Evolutionary conservation across 2,888 invertebrate species (phyloP).

Genomic region (Yponomeuta evonymella): DNA sequence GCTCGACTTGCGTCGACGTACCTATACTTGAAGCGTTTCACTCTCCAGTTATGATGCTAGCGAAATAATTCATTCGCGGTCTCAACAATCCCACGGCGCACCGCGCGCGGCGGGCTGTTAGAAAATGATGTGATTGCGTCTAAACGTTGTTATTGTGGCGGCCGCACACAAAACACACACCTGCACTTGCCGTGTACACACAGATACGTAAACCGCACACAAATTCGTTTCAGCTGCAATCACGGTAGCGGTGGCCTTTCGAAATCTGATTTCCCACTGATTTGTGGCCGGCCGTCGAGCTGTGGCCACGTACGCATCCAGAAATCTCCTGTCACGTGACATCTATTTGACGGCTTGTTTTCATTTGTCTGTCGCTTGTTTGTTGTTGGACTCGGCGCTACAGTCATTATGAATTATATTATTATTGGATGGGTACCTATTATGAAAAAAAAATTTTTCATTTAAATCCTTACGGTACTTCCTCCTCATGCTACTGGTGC

Average conservation of each 20-base stretch:
- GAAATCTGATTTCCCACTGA: constrained; percentile 70
- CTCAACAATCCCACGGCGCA: neutral
- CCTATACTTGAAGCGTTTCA: no score
- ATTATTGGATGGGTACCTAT: no score
- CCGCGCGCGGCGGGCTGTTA: neutral
- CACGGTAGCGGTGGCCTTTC: constrained; percentile 51
- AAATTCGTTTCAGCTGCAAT: constrained; percentile 53
- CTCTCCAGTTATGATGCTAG: no score
- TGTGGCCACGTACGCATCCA: constrained; percentile 13
- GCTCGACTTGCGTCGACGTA: no score
- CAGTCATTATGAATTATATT: no score
- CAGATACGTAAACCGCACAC: neutral
- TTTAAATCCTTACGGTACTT: no score
- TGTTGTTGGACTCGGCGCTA: neutral
- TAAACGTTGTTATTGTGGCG: constrained; percentile 7
- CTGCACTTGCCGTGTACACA: neutral
- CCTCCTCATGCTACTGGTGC: no score
- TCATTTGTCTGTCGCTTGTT: constrained; percentile 1
- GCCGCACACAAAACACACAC: neutral
- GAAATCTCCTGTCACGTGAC: constrained; percentile 17
- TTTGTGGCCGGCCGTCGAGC: constrained; percentile 49
- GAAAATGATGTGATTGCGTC: constrained; percentile 9
- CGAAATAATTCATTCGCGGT: neutral
- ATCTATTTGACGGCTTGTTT: constrained; percentile 16
- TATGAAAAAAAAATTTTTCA: no score